A percentile compares a stretch with the other conserved stretches of the same genome.
Evolutionary conservation across 2,113 vertebrate species (phyloP).

Genomic region (Datnioides undecimradiatus): DNA sequence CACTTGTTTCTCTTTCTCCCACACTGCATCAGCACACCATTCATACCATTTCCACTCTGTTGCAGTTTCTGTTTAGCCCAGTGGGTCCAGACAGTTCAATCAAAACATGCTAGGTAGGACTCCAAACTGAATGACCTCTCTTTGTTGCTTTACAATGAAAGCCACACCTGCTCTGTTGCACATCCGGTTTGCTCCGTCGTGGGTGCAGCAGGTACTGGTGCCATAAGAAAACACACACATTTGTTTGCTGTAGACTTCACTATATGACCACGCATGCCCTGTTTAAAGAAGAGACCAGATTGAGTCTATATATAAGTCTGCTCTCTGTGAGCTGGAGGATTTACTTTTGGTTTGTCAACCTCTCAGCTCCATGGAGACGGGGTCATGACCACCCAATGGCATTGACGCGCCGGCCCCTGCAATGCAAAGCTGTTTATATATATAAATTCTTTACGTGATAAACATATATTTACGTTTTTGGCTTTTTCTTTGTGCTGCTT

Average conservation of each 20-base stretch:
- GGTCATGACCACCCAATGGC: constrained; percentile 59
- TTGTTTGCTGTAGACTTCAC: constrained; percentile 32
- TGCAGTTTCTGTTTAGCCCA: constrained; percentile 21
- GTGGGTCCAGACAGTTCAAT: constrained; percentile 39
- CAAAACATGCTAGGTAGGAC: constrained; percentile 2
- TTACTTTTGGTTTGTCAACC: constrained; percentile 71
- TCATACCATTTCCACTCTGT: background rate
- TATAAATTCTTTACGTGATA: too few species aligned
- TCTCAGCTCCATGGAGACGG: constrained; percentile 59
- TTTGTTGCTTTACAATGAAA: constrained; percentile 32
- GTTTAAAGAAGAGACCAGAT: constrained; percentile 61
- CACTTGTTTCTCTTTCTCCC: constrained; percentile 5
- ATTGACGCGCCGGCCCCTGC: constrained; percentile 49
- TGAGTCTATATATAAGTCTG: constrained; percentile 66
- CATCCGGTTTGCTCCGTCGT: background rate
- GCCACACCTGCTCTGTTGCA: background rate
- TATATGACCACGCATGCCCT: constrained; percentile 28
- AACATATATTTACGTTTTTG: too few species aligned
- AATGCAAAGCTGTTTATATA: constrained; percentile 46
- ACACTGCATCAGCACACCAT: background rate
- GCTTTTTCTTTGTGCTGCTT: too few species aligned
- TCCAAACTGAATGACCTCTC: constrained; percentile 28
- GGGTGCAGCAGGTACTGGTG: constrained; percentile 7
- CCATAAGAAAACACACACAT: background rate
- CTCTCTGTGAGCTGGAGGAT: constrained; percentile 61